Conservation (phyloP, 2,113 vertebrate species). For the Ahaetulla prasina region DNA sequence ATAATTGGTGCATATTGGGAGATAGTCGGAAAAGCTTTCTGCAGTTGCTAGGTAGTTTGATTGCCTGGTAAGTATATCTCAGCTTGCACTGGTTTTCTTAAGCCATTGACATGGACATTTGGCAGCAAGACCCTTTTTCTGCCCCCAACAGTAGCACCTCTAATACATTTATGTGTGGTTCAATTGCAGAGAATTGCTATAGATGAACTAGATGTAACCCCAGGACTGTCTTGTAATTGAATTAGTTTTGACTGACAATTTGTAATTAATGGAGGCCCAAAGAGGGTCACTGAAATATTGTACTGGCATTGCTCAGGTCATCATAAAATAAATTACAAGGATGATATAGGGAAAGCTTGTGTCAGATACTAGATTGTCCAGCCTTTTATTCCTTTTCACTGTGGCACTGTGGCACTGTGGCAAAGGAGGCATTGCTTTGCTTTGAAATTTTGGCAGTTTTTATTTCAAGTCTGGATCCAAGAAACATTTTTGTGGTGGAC, state of each 20-base stretch:
- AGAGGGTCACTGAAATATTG: constrained; percentile 20
- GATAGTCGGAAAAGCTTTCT: background rate
- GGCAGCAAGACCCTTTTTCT: background rate
- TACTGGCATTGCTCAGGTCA: constrained; percentile 10
- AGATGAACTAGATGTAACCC: constrained; percentile 3
- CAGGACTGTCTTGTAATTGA: background rate
- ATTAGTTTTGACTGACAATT: constrained; percentile 28
- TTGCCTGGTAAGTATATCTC: background rate
- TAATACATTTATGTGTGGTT: constrained; percentile 18
- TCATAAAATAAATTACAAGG: constrained; percentile 14
- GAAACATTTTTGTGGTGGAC: no score
- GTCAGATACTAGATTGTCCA: background rate
- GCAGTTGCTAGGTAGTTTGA: background rate
- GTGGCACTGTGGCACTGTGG: background rate
- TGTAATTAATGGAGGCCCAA: constrained; percentile 13
- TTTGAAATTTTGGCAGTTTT: background rate
- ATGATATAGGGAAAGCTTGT: background rate
- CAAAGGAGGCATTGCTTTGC: no score
- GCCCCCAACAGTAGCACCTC: background rate
- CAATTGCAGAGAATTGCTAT: constrained; percentile 3
- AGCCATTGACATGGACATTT: background rate
- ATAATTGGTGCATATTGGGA: background rate
- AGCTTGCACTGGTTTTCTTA: background rate
- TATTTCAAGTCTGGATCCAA: background rate
- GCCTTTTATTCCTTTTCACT: background rate